These are phyloP conservation scores for Pseudopipra pipra DNA, from an alignment of 2,113 vertebrate genomes.

Conservation along the genomic window DNA sequence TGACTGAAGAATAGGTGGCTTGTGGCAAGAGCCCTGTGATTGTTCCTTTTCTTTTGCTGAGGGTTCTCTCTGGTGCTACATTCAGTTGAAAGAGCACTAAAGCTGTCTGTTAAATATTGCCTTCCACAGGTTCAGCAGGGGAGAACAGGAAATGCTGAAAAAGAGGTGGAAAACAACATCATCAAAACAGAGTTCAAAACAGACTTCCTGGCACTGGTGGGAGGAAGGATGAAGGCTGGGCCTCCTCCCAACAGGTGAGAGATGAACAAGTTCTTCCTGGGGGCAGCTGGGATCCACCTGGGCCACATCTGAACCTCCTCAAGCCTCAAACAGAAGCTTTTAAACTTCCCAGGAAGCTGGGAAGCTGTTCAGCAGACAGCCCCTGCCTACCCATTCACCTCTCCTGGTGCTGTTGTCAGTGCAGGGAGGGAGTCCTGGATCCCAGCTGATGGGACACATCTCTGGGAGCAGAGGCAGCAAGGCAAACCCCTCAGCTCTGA, in stretches of 20 bases:
- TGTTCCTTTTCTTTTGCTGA: background rate
- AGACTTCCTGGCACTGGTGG: constrained; percentile 60
- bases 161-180: constrained; percentile 64
- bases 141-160: constrained; percentile 67
- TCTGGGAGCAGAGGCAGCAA: background rate
- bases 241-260: constrained; percentile 71
- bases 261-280: fast-evolving
- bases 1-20: background rate
- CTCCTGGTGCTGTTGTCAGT: background rate
- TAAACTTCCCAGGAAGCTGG: background rate
- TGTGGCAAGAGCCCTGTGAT: background rate
- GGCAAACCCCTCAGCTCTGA: background rate
- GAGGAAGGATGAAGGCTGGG: constrained; percentile 61
- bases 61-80: background rate
- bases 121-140: constrained; percentile 73
- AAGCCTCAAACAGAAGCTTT: background rate
- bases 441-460: background rate
- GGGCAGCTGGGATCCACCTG: background rate
- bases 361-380: background rate
- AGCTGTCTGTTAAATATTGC: fast-evolving
- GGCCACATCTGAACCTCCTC: background rate
- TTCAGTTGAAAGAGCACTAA: background rate
- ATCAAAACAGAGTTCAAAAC: constrained; percentile 72
- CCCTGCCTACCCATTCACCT: background rate
- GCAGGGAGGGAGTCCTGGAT: background rate